Evolutionary conservation across 2,113 vertebrate species (phyloP).

Genomic region (Bos javanicus): DNA sequence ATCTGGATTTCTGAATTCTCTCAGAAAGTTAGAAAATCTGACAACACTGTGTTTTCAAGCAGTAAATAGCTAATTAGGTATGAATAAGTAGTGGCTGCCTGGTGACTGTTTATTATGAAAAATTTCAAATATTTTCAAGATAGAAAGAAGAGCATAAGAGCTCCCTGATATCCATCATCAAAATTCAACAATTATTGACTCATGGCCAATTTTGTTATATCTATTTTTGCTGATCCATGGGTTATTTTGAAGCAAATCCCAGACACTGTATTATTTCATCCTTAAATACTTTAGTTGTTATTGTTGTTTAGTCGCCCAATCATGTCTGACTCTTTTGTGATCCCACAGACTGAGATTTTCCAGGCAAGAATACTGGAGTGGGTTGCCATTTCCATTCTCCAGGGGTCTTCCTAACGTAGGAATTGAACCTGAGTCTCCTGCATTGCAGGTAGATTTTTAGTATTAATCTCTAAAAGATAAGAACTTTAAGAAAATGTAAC

Average conservation of each 20-base stretch:
- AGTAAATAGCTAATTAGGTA: neutral
- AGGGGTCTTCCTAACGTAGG: neutral
- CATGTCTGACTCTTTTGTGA: neutral
- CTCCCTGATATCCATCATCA: neutral
- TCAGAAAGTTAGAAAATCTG: neutral
- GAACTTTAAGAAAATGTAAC: neutral
- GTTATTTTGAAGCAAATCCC: conserved; percentile 34
- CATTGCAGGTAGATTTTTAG: neutral
- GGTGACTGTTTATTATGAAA: neutral
- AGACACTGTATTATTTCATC: neutral
- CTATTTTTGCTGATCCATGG: neutral
- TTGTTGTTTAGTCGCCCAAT: neutral
- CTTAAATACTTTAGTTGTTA: neutral
- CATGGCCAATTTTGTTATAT: neutral
- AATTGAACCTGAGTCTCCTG: neutral
- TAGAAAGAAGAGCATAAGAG: neutral
- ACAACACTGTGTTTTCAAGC: neutral
- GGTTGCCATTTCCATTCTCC: neutral
- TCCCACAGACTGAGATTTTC: neutral
- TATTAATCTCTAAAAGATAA: conserved; percentile 1
- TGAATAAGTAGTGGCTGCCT: neutral
- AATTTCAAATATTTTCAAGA: neutral
- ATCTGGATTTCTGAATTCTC: conserved; percentile 24
- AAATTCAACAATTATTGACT: neutral
- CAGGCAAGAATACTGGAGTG: neutral